Evolutionary conservation across 2,113 vertebrate species (phyloP).

Genomic region (Coturnix japonica): DNA sequence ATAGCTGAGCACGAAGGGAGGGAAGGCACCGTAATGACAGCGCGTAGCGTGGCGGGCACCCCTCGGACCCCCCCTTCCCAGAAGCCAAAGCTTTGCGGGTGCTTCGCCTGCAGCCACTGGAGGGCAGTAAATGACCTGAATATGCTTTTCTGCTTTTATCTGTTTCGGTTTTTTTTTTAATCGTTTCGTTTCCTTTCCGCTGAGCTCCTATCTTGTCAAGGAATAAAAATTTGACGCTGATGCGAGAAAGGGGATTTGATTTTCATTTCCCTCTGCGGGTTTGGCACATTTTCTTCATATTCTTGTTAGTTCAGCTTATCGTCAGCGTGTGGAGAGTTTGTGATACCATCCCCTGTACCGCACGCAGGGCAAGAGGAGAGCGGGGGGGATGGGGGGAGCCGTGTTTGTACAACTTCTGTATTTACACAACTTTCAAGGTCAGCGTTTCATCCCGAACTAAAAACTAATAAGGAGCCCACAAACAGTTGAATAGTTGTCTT

Average conservation of each 20-base stretch:
- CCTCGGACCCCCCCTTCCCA: too few relatives aligned
- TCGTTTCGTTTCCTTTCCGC: constrained; percentile 62
- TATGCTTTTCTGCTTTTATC: constrained; percentile 19
- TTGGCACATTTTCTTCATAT: constrained; percentile 55
- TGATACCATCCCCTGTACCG: neutral
- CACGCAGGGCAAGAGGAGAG: neutral
- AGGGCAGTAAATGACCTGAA: constrained; percentile 81
- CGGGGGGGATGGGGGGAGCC: neutral
- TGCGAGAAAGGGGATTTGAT: constrained; percentile 67
- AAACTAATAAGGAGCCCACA: neutral
- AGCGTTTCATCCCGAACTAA: neutral
- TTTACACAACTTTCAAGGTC: constrained; percentile 54
- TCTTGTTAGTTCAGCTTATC: constrained; percentile 66
- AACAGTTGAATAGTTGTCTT: neutral
- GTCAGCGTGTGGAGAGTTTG: constrained; percentile 1
- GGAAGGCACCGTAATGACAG: neutral
- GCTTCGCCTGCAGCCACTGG: constrained; percentile 64
- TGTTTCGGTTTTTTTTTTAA: constrained; percentile 61
- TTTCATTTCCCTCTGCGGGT: constrained; percentile 61
- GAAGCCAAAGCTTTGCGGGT: neutral
- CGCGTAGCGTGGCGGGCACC: neutral
- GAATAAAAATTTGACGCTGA: constrained; percentile 74
- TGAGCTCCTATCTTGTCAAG: constrained; percentile 67
- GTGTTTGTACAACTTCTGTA: neutral
- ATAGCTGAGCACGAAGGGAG: neutral